These are phyloP conservation scores for Drosophila ercepeae DNA, from an alignment of 1,140 invertebrate genomes.

Conservation along the genomic window DNA sequence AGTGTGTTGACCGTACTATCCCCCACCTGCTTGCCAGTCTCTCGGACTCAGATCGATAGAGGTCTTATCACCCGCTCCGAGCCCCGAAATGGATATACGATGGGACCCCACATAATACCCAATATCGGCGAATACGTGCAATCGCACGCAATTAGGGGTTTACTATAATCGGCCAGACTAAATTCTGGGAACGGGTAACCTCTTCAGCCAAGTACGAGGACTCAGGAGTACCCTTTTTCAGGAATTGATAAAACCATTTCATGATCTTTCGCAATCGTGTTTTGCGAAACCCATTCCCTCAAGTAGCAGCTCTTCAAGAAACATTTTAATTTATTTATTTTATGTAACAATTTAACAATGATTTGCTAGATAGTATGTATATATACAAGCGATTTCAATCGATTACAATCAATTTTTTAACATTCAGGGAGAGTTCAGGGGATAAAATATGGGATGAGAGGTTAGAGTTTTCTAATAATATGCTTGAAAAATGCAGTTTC, in stretches of 20 bases:
- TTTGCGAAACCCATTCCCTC: neutral
- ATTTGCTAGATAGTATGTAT: too few species aligned
- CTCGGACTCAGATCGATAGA: constrained; percentile 23
- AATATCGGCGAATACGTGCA: constrained; percentile 6
- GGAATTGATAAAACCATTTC: neutral
- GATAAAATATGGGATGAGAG: too few species aligned
- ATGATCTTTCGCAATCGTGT: neutral
- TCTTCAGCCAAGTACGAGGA: neutral
- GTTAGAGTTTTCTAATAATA: too few species aligned
- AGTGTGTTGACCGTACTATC: constrained; percentile 37
- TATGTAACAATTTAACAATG: too few species aligned
- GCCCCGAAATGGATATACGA: constrained; percentile 36
- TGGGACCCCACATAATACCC: constrained; percentile 13
- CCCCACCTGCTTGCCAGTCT: constrained; percentile 1
- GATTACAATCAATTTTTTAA: too few species aligned
- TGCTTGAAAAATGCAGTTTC: too few species aligned
- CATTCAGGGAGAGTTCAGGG: too few species aligned
- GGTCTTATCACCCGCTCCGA: constrained; percentile 14
- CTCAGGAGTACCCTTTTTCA: neutral
- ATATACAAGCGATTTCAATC: too few species aligned
- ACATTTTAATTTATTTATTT: neutral
- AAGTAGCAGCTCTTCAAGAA: neutral
- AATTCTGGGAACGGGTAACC: constrained; percentile 4
- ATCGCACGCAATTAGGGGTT: neutral
- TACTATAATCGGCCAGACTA: constrained; percentile 3